Percentiles rank a stretch among this genome's conserved stretches.
These are phyloP conservation scores for Sceloporus undulatus DNA, from an alignment of 2,113 vertebrate genomes.

Conservation along the genomic window DNA sequence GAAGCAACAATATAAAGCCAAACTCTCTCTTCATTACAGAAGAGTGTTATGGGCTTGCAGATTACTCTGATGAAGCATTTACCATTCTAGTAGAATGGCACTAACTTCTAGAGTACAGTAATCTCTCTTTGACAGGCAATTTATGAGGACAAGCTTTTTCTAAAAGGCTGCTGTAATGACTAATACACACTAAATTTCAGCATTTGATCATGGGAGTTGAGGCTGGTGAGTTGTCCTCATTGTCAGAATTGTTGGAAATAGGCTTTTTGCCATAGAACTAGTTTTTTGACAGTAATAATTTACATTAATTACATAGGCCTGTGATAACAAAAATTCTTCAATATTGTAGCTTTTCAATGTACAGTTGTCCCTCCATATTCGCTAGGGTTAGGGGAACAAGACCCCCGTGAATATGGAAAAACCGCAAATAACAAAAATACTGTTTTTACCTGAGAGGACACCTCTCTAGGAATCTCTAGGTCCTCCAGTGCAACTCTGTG, in stretches of 20 bases:
- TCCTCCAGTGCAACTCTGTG: no score
- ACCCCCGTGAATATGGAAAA: no score
- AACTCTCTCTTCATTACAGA: not conserved
- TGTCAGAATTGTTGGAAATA: not conserved
- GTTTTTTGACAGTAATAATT: slow-evolving; percentile 6
- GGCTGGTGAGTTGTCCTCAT: not conserved
- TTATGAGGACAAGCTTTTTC: not conserved
- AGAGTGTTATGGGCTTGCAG: not conserved
- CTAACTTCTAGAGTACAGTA: not conserved
- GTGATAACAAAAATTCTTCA: no score
- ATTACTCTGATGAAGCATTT: slow-evolving; percentile 7
- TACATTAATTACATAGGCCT: no score
- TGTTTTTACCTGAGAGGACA: no score
- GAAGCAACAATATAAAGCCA: not conserved
- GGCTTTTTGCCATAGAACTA: not conserved
- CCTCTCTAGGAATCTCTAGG: no score
- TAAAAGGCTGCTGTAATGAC: not conserved
- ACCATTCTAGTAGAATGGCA: not conserved
- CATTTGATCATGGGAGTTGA: not conserved
- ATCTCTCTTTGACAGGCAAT: not conserved
- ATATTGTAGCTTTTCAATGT: no score
- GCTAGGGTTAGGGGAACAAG: no score
- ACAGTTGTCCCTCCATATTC: no score
- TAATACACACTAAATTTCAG: rapidly evolving
- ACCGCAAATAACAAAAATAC: no score